Base-by-base conservation (phyloP, 2,113 vertebrate genomes). In the Helogale parvula region DNA sequence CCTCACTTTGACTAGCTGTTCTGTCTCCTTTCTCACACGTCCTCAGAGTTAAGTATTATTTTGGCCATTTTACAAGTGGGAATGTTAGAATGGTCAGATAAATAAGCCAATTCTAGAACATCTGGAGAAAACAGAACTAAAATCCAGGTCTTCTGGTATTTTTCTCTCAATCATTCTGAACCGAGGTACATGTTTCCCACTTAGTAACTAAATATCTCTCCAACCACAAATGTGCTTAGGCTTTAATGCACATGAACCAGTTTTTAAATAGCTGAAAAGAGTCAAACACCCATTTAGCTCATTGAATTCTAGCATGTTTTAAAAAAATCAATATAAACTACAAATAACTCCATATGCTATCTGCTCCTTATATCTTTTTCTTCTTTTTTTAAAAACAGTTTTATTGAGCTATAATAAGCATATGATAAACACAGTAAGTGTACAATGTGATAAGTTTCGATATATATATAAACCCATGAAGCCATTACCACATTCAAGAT, bases 231-330 rank as follows among this genome's bases (percentile, higher is more conserved):
- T 33, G 19, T 13, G 11, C 33, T 87, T 65, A 41, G 1, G 9
- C 6, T 86, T 95, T 88, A 45, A 76, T 69, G 33, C 15, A 41
- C 15, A 38, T 41, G 68, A 91, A 68, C 16, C 38, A 57, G 23
- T 74, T 88, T 90, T 76, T 25, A 85, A 57, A 81, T 57, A 89
- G 29, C 72, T 96, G 71, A 68, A 69, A 84, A 82, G 10, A 92
- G 47, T 57, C 65, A 92, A 68, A 77, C n/a, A 54, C n/a, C 35
- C 80, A 94, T 68, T 88, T 65, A 74, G 60, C 77, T 93, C 93
- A 69, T 2, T 94, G 57, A 92, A 83, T 45, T 63, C 77, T 50
- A 88, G 65, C 45, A 60, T 68, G 71, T 50, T 79, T 90, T 45
- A 38, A 68, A 31, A 4, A 69, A 81, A 79, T 72, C 19, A 91